These are phyloP conservation scores for Dolichopus griseipennis DNA, from an alignment of 2,888 invertebrate species.

Conservation along the genomic window DNA sequence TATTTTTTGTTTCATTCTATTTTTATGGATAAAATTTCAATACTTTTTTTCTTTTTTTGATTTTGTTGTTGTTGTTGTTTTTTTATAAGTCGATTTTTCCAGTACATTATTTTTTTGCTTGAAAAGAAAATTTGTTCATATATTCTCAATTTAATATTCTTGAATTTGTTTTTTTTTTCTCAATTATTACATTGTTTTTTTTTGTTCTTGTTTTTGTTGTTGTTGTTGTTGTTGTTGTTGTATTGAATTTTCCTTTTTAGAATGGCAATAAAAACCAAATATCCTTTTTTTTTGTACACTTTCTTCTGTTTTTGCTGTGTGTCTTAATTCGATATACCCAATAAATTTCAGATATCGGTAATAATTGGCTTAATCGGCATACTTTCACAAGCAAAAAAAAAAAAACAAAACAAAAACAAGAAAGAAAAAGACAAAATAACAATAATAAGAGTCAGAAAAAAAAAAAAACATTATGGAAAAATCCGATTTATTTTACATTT, in stretches of 20 bases:
- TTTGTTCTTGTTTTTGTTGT: too few relatives aligned
- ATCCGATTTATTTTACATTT: neutral
- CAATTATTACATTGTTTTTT: too few relatives aligned
- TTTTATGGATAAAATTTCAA: too few relatives aligned
- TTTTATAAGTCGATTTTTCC: neutral
- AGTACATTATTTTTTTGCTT: conserved; percentile 3
- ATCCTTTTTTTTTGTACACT: neutral
- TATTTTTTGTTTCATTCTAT: too few relatives aligned
- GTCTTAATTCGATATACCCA: neutral
- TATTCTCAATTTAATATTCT: neutral
- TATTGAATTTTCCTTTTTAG: neutral
- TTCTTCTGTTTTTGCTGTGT: neutral
- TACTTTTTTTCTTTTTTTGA: too few relatives aligned
- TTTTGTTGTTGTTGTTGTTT: too few relatives aligned
- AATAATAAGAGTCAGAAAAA: neutral
- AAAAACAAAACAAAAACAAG: too few relatives aligned
- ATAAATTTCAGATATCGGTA: conserved; percentile 6
- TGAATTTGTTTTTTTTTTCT: neutral
- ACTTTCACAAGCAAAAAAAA: neutral
- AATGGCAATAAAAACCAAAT: conserved; percentile 6
- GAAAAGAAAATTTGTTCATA: neutral
- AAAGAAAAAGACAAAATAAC: too few relatives aligned
- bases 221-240: neutral
- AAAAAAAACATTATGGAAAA: neutral
- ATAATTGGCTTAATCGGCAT: conserved; percentile 4